phyloP scores from a whole-genome alignment of 1,140 invertebrate species.

The Drosophila mauritiana region DNA sequence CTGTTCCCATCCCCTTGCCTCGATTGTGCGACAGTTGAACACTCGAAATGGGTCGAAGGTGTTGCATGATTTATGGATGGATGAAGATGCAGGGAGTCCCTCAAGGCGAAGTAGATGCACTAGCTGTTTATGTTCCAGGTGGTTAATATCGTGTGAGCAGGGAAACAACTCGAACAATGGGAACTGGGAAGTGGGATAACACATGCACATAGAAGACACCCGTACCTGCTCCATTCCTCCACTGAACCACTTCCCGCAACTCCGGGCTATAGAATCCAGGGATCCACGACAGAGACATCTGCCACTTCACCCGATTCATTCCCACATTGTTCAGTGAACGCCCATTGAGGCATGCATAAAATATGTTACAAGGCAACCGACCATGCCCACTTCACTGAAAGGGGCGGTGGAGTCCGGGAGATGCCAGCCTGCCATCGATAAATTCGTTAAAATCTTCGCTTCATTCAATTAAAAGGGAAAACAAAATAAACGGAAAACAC shows the following conservation, averaged over 20 bases:
- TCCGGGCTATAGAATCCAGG: slow-evolving; percentile 23
- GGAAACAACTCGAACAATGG: slow-evolving; percentile 3
- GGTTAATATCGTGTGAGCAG: slow-evolving; percentile 31
- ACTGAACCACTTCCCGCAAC: slow-evolving; percentile 27
- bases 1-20: not conserved
- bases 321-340: slow-evolving; percentile 51
- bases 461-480: slow-evolving; percentile 47
- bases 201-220: slow-evolving; percentile 35
- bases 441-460: slow-evolving; percentile 52
- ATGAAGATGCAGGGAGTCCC: slow-evolving; percentile 14
- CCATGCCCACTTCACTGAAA: slow-evolving; percentile 21
- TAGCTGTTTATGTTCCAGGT: slow-evolving; percentile 37
- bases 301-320: slow-evolving; percentile 9
- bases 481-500: slow-evolving; percentile 18
- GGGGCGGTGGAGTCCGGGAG: slow-evolving; percentile 7
- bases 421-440: slow-evolving; percentile 35
- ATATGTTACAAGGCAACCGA: slow-evolving; percentile 59
- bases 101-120: slow-evolving; percentile 29
- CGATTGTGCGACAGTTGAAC: slow-evolving; percentile 38
- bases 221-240: not conserved
- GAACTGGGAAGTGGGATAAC: slow-evolving; percentile 19
- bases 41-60: slow-evolving; percentile 49
- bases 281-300: slow-evolving; percentile 51
- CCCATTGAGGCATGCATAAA: slow-evolving; percentile 63
- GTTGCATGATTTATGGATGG: slow-evolving; percentile 48